These are phyloP conservation scores for Bergia puertoricense DNA, from an alignment of 92 coral and sea anemone species.

Conservation along the genomic window DNA sequence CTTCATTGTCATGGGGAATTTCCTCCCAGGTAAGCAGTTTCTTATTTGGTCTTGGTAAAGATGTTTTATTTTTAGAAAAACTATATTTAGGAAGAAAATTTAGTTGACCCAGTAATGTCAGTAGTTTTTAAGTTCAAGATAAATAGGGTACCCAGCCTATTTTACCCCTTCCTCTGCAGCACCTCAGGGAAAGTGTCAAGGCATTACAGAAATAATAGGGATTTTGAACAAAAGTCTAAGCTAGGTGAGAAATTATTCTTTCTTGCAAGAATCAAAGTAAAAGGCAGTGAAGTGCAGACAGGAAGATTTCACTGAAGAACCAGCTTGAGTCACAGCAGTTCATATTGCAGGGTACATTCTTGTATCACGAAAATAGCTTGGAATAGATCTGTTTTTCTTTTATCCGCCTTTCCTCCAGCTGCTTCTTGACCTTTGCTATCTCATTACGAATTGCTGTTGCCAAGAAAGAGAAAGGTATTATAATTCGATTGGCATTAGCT, in stretches of 20 bases:
- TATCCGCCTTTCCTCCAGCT: conserved; percentile 64
- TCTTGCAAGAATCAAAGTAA: not conserved
- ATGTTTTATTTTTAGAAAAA: not conserved
- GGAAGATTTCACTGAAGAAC: not conserved
- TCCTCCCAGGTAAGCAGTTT: not conserved
- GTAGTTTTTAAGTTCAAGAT: not conserved
- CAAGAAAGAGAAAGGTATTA: not conserved
- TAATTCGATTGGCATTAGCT: not conserved
- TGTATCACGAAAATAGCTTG: conserved; percentile 72
- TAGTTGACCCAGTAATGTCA: not conserved
- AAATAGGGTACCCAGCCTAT: not conserved
- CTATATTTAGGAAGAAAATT: not conserved
- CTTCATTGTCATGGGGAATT: not conserved
- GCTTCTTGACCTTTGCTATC: conserved; percentile 72
- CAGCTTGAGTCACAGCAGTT: not conserved
- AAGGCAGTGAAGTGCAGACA: not conserved
- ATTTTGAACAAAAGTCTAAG: not conserved
- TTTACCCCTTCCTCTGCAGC: not conserved
- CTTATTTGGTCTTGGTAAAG: not conserved
- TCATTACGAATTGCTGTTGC: conserved; percentile 78
- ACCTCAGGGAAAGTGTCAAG: not conserved
- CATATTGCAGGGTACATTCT: not conserved
- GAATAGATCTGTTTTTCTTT: conserved; percentile 87
- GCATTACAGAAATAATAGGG: no score
- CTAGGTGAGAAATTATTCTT: not conserved